These are phyloP conservation scores for Drosophila bunnanda DNA, from an alignment of 2,888 invertebrate genomes.

Conservation along the genomic window DNA sequence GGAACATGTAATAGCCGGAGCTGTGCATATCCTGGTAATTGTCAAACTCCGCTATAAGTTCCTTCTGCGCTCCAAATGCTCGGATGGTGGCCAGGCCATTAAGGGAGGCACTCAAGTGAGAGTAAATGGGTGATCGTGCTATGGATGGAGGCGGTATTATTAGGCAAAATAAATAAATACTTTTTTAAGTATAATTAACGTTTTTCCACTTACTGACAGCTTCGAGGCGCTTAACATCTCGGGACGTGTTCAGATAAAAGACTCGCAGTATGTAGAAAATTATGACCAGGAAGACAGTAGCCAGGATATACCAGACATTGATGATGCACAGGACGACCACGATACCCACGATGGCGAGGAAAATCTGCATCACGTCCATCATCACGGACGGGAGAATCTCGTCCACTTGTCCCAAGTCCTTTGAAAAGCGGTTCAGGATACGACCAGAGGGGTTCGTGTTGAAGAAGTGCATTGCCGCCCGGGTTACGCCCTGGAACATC, in stretches of 20 bases:
- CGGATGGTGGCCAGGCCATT: slow-evolving; percentile 96
- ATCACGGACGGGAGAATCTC: slow-evolving; percentile 84
- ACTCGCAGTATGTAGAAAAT: slow-evolving; percentile 90
- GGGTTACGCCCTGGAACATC: slow-evolving; percentile 92
- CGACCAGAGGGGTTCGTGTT: slow-evolving; percentile 93
- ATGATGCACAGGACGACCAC: slow-evolving; percentile 91
- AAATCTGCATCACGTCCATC: slow-evolving; percentile 88
- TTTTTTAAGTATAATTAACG: background rate
- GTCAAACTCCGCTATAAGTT: slow-evolving; percentile 92
- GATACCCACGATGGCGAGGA: slow-evolving; percentile 91
- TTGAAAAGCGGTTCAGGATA: slow-evolving; percentile 94
- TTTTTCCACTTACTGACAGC: slow-evolving; percentile 89
- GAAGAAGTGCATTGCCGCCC: slow-evolving; percentile 94
- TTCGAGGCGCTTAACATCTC: slow-evolving; percentile 92
- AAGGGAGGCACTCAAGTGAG: slow-evolving; percentile 94
- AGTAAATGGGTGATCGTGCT: slow-evolving; percentile 98
- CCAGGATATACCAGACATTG: slow-evolving; percentile 90
- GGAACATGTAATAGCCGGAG: slow-evolving; percentile 95
- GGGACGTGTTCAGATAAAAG: slow-evolving; percentile 91
- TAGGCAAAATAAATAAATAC: background rate
- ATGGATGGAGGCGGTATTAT: slow-evolving; percentile 58
- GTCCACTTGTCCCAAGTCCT: slow-evolving; percentile 90
- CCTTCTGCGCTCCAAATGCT: slow-evolving; percentile 92
- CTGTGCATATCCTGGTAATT: slow-evolving; percentile 94
- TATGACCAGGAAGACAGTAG: slow-evolving; percentile 89